A percentile compares a stretch with the other conserved stretches of the same genome.
Conservation (phyloP, 1,140 invertebrate species). For the Colletes gigas region DNA sequence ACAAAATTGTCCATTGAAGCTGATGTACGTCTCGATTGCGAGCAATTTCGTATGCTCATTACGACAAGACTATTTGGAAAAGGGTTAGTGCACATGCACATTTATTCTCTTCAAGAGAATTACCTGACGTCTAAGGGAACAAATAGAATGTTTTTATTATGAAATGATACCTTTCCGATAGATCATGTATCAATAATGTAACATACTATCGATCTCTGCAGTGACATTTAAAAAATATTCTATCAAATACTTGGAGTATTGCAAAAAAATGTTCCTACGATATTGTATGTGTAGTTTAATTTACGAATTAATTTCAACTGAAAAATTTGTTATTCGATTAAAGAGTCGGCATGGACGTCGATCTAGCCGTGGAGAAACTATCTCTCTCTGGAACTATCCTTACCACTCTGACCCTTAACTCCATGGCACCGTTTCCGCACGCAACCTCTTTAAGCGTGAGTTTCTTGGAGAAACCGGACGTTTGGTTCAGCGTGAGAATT, state of each 20-base stretch:
- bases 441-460: slow-evolving; percentile 80
- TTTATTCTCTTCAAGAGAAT: too few relatives aligned
- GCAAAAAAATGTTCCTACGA: too few relatives aligned
- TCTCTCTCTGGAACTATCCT: slow-evolving; percentile 80
- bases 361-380: slow-evolving; percentile 81
- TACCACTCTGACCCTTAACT: slow-evolving; percentile 79
- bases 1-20: slow-evolving; percentile 80
- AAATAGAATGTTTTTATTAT: too few relatives aligned
- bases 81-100: slow-evolving; percentile 70
- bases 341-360: slow-evolving; percentile 80
- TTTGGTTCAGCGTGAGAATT: slow-evolving; percentile 82
- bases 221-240: too few relatives aligned
- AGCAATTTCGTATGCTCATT: slow-evolving; percentile 83
- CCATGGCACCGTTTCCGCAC: slow-evolving; percentile 82
- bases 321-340: slow-evolving; percentile 10
- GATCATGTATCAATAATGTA: not conserved
- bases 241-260: too few relatives aligned
- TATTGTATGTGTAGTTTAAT: too few relatives aligned
- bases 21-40: slow-evolving; percentile 79
- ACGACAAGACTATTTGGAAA: slow-evolving; percentile 80
- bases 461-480: slow-evolving; percentile 82
- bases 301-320: not conserved
- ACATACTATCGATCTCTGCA: too few relatives aligned
- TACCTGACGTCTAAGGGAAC: too few relatives aligned
- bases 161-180: not conserved